These are phyloP conservation scores for Apotomis turbidana DNA, from an alignment of 2,888 invertebrate species.

Conservation along the genomic window DNA sequence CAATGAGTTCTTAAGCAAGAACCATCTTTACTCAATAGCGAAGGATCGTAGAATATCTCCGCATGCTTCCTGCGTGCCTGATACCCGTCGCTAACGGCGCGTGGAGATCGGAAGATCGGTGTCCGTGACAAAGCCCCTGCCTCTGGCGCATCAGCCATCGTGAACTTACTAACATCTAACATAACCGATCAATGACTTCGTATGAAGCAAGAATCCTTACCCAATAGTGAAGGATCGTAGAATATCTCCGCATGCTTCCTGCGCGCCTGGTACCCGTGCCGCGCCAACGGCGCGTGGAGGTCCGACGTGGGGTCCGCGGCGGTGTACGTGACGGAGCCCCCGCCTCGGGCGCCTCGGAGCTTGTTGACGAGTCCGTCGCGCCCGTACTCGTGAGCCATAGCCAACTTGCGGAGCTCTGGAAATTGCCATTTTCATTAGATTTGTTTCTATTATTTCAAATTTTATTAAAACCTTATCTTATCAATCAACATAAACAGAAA, in stretches of 20 bases:
- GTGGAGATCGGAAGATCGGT: slow-evolving; percentile 85
- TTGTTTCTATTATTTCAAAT: no score
- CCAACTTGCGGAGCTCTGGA: slow-evolving; percentile 69
- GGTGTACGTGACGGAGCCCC: slow-evolving; percentile 51
- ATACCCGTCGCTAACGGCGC: slow-evolving; percentile 80
- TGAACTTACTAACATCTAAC: no score
- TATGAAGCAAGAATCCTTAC: no score
- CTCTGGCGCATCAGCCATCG: slow-evolving; percentile 53
- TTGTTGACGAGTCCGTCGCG: slow-evolving; percentile 53
- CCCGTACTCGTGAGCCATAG: slow-evolving; percentile 60
- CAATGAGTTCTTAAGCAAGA: no score
- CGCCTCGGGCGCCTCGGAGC: slow-evolving; percentile 58
- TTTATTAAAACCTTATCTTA: no score
- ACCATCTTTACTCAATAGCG: slow-evolving; percentile 52
- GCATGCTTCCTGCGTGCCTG: slow-evolving; percentile 79
- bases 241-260: slow-evolving; percentile 81
- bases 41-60: slow-evolving; percentile 69
- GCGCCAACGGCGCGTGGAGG: slow-evolving; percentile 85
- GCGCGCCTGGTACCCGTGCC: slow-evolving; percentile 87
- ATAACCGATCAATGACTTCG: no score
- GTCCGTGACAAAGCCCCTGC: slow-evolving; percentile 51
- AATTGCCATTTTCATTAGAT: not conserved
- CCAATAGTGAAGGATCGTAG: slow-evolving; percentile 58
- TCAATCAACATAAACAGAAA: no score
- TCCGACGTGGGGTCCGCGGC: slow-evolving; percentile 85